Percentiles rank a stretch among this genome's conserved stretches.
Evolutionary conservation across 2,797 vertebrate genomes (phyloP).

Genomic region (Bothrops alternatus): DNA sequence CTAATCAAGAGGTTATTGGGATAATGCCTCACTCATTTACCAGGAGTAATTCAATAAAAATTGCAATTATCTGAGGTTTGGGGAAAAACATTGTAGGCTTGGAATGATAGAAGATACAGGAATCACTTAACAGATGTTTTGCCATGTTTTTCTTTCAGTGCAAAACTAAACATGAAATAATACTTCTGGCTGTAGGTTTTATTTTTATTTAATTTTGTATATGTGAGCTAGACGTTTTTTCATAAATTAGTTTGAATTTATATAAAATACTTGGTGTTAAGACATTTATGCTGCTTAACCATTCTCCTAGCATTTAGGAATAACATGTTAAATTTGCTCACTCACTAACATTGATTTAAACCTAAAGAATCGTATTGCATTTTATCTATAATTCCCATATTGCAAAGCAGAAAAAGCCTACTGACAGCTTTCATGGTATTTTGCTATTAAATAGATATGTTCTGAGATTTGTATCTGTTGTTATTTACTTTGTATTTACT

Average conservation of each 20-base stretch:
- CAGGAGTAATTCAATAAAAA: not conserved
- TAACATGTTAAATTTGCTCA: not conserved
- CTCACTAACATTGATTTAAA: not conserved
- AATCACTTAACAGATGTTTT: not conserved
- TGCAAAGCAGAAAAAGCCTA: not conserved
- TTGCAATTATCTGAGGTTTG: not conserved
- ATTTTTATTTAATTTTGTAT: not conserved
- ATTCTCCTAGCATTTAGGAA: slow-evolving; percentile 1
- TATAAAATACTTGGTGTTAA: not conserved
- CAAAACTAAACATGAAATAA: not conserved
- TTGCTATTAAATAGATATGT: slow-evolving; percentile 9
- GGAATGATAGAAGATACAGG: not conserved
- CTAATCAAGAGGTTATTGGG: not conserved
- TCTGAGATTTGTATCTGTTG: not conserved
- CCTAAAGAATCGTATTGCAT: not conserved
- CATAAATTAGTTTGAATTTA: not conserved
- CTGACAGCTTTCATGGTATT: not conserved
- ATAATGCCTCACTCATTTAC: not conserved
- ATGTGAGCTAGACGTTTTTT: not conserved
- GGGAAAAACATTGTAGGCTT: not conserved
- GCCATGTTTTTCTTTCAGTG: not conserved
- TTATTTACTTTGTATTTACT: not conserved
- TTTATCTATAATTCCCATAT: slow-evolving; percentile 14
- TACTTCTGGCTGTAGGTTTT: not conserved
- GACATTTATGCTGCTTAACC: not conserved